phyloP scores from a whole-genome alignment of 2,888 invertebrate species.

The Orthonevra nobilis region DNA sequence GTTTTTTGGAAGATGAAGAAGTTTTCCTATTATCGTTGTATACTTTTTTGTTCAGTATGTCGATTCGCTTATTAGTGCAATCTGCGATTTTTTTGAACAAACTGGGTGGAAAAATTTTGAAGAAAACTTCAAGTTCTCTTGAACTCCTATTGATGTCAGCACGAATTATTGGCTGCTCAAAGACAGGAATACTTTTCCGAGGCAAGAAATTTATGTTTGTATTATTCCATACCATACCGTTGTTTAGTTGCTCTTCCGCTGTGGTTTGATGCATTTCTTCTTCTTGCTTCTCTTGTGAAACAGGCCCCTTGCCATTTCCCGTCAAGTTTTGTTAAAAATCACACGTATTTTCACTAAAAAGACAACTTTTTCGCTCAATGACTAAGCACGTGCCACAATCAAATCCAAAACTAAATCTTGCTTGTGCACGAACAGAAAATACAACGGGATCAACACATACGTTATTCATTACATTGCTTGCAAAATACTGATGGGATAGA shows the following conservation, averaged over 20 bases:
- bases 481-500: no score
- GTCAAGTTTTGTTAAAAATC: no score
- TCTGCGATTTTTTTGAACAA: background rate
- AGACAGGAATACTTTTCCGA: constrained; percentile 2
- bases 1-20: constrained; percentile 7
- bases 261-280: background rate
- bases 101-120: background rate
- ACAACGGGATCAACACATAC: no score
- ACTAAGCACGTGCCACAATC: no score
- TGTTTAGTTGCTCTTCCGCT: background rate
- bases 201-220: constrained; percentile 1
- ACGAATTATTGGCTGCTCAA: constrained; percentile 5
- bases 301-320: background rate
- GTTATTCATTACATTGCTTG: no score
- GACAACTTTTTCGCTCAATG: no score
- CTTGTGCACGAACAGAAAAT: no score
- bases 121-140: constrained; percentile 5
- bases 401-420: no score
- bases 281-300: background rate
- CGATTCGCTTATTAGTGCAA: background rate
- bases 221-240: background rate
- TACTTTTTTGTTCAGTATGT: background rate
- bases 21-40: background rate
- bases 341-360: no score
- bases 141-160: constrained; percentile 6